Percentiles rank a stretch among this genome's conserved stretches.
Evolutionary conservation across 2,888 invertebrate species (phyloP).

Genomic region (Tetramorium bicarinatum): DNA sequence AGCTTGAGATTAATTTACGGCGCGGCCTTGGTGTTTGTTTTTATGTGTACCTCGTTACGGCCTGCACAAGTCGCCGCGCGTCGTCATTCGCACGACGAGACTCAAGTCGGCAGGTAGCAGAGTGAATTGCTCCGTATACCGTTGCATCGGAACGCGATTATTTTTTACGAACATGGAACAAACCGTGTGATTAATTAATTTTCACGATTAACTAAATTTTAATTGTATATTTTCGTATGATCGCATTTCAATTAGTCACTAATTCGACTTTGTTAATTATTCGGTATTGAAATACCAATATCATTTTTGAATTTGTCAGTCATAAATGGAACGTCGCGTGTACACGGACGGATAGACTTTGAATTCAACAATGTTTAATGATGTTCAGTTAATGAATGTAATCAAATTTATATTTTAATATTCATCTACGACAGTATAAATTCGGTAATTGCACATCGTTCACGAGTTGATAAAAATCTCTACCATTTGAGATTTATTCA

Average conservation of each 20-base stretch:
- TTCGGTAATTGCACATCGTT: background rate
- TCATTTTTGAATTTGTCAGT: background rate
- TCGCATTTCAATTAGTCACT: background rate
- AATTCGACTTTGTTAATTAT: constrained; percentile 18
- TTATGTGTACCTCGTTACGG: background rate
- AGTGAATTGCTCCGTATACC: background rate
- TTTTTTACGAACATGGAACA: background rate
- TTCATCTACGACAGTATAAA: background rate
- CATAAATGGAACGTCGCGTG: background rate
- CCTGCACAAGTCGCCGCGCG: background rate
- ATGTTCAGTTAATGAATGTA: background rate
- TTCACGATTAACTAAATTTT: background rate
- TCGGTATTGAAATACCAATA: background rate
- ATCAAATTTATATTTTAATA: background rate
- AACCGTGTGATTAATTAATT: background rate
- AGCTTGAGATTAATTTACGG: background rate
- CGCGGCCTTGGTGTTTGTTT: background rate
- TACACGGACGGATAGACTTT: background rate
- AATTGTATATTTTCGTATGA: background rate
- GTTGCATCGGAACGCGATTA: background rate
- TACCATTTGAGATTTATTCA: background rate
- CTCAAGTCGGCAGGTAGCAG: no score
- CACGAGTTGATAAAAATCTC: background rate
- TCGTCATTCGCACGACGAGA: background rate
- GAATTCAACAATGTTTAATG: background rate